These are phyloP conservation scores for Dryococelus australis DNA, from an alignment of 2,888 invertebrate species.

Conservation along the genomic window DNA sequence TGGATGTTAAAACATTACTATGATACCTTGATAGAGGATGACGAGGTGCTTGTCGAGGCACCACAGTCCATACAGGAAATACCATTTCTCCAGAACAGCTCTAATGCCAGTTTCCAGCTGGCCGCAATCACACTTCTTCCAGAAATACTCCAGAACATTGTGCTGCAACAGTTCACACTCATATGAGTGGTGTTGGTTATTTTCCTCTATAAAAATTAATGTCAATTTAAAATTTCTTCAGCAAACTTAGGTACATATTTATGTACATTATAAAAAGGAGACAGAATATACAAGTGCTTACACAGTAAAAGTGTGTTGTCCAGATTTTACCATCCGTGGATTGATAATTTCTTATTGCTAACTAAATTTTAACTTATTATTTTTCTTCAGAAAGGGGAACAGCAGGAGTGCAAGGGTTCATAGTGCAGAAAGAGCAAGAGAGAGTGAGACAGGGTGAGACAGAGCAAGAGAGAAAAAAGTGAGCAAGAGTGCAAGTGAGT, in stretches of 20 bases:
- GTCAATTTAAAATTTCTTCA: background rate
- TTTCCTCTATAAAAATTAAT: too few species aligned
- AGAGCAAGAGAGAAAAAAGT: too few species aligned
- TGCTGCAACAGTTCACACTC: slow-evolving; percentile 58
- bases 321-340: too few species aligned
- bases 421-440: too few species aligned
- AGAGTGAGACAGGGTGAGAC: too few species aligned
- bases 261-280: background rate
- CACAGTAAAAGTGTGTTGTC: slow-evolving; percentile 1
- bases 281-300: background rate
- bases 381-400: too few species aligned
- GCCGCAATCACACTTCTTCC: slow-evolving; percentile 59
- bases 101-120: slow-evolving; percentile 56
- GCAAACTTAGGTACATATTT: slow-evolving; percentile 19
- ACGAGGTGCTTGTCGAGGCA: slow-evolving; percentile 75
- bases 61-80: slow-evolving; percentile 66
- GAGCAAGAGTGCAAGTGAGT: too few species aligned
- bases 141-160: slow-evolving; percentile 64
- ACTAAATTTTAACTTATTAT: too few species aligned
- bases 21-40: slow-evolving; percentile 72
- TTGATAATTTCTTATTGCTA: too few species aligned
- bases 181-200: too few species aligned
- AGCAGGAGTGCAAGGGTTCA: too few species aligned
- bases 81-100: slow-evolving; percentile 64
- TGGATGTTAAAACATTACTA: too few species aligned